Conservation (phyloP, 2,113 vertebrate genomes). For the Burhinus oedicnemus region DNA sequence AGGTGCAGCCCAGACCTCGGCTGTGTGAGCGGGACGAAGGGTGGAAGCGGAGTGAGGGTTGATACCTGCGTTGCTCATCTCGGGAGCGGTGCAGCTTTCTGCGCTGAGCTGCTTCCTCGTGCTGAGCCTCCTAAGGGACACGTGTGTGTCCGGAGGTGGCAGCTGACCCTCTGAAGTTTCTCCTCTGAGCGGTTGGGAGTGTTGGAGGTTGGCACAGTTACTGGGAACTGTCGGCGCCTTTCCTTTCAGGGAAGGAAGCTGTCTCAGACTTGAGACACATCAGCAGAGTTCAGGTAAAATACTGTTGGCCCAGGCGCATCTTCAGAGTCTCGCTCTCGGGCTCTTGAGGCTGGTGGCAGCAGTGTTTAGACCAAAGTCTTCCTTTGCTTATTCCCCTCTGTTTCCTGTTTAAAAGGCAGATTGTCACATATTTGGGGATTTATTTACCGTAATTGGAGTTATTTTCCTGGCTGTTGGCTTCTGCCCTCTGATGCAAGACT, state of each 20-base stretch:
- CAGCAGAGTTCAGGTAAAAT: constrained; percentile 63
- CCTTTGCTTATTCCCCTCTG: constrained; percentile 71
- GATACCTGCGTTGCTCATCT: not conserved
- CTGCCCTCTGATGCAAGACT: constrained; percentile 69
- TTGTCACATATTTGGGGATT: constrained; percentile 75
- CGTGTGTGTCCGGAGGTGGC: not conserved
- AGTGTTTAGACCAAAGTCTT: constrained; percentile 70
- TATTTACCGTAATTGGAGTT: constrained; percentile 77
- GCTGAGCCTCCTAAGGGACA: not conserved
- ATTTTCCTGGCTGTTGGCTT: constrained; percentile 71
- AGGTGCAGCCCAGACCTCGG: not conserved
- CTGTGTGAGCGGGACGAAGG: not conserved
- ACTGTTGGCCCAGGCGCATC: constrained; percentile 60
- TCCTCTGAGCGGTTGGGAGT: not conserved
- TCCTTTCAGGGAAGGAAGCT: constrained; percentile 62
- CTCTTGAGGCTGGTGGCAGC: constrained; percentile 72
- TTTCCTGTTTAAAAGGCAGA: constrained; percentile 77
- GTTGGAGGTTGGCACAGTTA: constrained; percentile 45
- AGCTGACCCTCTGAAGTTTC: not conserved
- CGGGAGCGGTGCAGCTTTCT: not conserved
- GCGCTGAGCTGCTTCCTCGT: not conserved
- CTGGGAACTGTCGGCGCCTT: constrained; percentile 11
- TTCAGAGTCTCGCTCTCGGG: constrained; percentile 53
- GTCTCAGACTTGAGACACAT: constrained; percentile 59
- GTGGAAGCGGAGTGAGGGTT: not conserved